Percentiles rank a stretch among this genome's conserved stretches.
Conservation (phyloP, 2,888 invertebrate species). For the Drosophila neonasuta region DNA sequence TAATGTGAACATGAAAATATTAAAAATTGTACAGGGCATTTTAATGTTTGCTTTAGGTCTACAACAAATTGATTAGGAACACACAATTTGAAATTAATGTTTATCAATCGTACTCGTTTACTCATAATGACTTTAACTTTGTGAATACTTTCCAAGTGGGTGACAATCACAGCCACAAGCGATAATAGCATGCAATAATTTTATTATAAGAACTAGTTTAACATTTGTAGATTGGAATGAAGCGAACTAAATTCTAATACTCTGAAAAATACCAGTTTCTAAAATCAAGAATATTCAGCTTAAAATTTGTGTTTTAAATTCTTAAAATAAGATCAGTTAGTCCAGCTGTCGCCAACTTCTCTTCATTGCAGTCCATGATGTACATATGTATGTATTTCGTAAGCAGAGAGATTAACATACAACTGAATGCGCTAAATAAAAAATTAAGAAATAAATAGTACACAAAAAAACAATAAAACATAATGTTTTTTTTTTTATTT, state of each 20-base stretch:
- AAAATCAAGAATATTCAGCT: too few relatives aligned
- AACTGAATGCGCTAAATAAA: too few relatives aligned
- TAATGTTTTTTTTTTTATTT: too few relatives aligned
- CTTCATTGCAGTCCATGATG: too few relatives aligned
- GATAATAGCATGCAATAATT: conserved; percentile 12
- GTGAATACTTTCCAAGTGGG: not conserved
- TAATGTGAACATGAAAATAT: too few relatives aligned
- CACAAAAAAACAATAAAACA: too few relatives aligned
- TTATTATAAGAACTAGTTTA: not conserved
- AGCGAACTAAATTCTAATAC: not conserved
- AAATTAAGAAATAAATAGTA: too few relatives aligned
- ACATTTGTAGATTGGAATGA: conserved; percentile 2
- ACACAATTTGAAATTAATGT: not conserved
- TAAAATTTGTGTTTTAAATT: too few relatives aligned
- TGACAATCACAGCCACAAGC: not conserved
- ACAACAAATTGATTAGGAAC: not conserved
- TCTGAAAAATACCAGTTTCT: not conserved
- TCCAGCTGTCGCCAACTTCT: too few relatives aligned
- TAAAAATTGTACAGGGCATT: not conserved
- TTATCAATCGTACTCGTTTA: not conserved
- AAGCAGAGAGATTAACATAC: too few relatives aligned
- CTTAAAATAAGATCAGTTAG: too few relatives aligned
- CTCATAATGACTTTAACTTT: conserved; percentile 26
- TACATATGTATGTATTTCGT: too few relatives aligned
- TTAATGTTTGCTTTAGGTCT: not conserved